These are phyloP conservation scores for Lethrus apterus DNA, from an alignment of 1,140 invertebrate genomes.

Conservation along the genomic window DNA sequence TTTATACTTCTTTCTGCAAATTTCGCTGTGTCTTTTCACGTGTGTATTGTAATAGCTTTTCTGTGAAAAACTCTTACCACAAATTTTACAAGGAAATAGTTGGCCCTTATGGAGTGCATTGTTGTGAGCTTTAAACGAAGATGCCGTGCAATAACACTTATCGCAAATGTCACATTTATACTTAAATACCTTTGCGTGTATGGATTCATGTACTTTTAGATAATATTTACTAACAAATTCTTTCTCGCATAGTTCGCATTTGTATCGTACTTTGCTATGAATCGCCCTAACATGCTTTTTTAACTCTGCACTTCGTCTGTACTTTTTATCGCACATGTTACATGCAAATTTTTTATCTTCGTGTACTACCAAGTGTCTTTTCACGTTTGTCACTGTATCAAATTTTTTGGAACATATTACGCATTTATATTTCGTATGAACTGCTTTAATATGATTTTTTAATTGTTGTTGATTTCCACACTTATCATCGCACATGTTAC, in stretches of 20 bases:
- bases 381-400: slow-evolving; percentile 6
- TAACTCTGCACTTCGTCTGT: slow-evolving; percentile 8
- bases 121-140: too few species aligned
- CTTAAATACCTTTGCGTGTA: neutral
- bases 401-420: slow-evolving; percentile 11
- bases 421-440: slow-evolving; percentile 11
- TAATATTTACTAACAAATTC: neutral
- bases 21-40: neutral
- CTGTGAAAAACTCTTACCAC: neutral
- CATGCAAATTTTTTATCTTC: slow-evolving; percentile 9
- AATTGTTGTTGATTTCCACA: too few species aligned
- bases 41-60: neutral
- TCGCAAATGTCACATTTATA: neutral
- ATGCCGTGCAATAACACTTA: neutral
- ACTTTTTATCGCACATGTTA: slow-evolving; percentile 5
- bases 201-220: neutral
- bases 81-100: neutral
- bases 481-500: too few species aligned
- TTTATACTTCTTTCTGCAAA: too few species aligned
- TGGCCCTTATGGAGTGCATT: too few species aligned
- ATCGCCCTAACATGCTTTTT: slow-evolving; percentile 12
- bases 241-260: neutral
- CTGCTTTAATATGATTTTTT: too few species aligned
- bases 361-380: slow-evolving; percentile 13
- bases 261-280: slow-evolving; percentile 4